These are phyloP conservation scores for Zaprionus nigranus DNA, from an alignment of 1,140 invertebrate species.

Conservation along the genomic window DNA sequence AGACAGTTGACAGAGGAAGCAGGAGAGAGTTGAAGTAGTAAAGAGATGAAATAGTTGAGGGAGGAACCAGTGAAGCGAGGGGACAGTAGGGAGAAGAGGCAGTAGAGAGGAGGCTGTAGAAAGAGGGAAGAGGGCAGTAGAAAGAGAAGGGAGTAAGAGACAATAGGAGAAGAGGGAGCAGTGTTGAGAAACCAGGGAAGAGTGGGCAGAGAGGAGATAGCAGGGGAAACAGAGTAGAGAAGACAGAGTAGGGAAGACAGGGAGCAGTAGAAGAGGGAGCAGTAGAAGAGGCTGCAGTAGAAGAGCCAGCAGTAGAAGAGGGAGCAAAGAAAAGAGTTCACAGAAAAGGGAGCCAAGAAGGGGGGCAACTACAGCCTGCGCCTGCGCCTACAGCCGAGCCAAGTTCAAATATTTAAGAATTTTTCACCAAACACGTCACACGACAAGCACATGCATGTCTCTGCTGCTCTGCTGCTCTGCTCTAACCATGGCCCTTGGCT, in stretches of 20 bases:
- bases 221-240: too few species aligned
- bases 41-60: too few species aligned
- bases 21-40: too few species aligned
- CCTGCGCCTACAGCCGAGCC: not conserved
- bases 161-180: not conserved
- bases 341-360: too few species aligned
- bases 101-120: not conserved
- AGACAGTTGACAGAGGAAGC: too few species aligned
- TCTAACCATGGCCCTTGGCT: conserved; percentile 43
- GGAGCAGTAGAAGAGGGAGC: too few species aligned
- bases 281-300: too few species aligned
- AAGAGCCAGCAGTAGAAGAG: too few species aligned
- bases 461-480: not conserved
- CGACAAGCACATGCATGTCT: conserved; percentile 46
- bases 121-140: not conserved
- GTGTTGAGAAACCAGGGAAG: too few species aligned
- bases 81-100: not conserved
- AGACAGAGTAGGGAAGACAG: too few species aligned
- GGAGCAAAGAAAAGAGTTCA: too few species aligned
- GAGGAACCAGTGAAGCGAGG: not conserved
- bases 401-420: conserved; percentile 74
- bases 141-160: not conserved
- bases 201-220: too few species aligned
- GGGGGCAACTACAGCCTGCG: not conserved
- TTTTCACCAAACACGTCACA: conserved; percentile 76